These are phyloP conservation scores for Sylvia atricapilla DNA, from an alignment of 2,113 vertebrate species.

Conservation along the genomic window DNA sequence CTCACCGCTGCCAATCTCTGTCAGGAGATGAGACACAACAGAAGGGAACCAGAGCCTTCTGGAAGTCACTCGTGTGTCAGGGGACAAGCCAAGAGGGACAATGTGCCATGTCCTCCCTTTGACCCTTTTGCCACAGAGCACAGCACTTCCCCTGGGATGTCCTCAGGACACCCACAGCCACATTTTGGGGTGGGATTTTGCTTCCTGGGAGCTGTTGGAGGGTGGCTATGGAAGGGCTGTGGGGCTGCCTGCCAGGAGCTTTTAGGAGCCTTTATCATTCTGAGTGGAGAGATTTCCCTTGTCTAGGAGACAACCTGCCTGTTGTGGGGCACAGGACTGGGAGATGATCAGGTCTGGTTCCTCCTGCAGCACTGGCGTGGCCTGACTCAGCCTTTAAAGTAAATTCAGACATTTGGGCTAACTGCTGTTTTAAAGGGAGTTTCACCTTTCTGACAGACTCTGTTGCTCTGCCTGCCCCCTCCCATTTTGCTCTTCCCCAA, in stretches of 20 bases:
- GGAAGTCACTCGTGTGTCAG: fast-evolving
- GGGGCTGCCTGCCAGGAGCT: neutral
- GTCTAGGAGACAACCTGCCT: neutral
- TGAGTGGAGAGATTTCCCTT: fast-evolving
- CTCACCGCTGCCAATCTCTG: neutral
- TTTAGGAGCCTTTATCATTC: neutral
- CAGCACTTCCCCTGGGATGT: neutral
- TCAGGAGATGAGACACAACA: fast-evolving
- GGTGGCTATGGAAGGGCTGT: fast-evolving
- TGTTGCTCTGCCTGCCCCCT: neutral
- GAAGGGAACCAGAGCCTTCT: neutral
- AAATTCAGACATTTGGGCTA: conserved; percentile 1
- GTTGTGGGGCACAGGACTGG: fast-evolving
- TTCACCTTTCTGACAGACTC: neutral
- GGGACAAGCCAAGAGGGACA: neutral
- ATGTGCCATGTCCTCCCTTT: fast-evolving
- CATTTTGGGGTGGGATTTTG: fast-evolving
- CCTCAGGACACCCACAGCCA: fast-evolving
- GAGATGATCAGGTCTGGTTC: fast-evolving
- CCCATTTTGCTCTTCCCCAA: neutral
- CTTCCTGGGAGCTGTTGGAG: neutral
- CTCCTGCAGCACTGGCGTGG: neutral
- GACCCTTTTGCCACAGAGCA: neutral
- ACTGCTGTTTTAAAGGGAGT: neutral
- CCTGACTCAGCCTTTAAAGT: neutral